Evolutionary conservation across 2,113 vertebrate genomes (phyloP).

Genomic region (Plectropomus leopardus): DNA sequence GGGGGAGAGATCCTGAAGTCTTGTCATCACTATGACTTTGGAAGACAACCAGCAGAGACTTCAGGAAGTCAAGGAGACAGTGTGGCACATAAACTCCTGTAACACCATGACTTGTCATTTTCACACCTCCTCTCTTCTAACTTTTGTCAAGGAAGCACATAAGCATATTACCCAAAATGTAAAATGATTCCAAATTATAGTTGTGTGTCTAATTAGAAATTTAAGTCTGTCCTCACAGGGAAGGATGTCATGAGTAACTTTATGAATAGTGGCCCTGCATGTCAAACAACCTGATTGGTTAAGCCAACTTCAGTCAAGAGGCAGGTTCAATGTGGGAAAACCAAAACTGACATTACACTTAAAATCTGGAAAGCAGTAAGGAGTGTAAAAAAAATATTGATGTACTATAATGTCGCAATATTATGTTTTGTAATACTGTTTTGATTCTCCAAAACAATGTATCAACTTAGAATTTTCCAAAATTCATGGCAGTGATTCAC

Average conservation of each 20-base stretch:
- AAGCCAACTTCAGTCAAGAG: background rate
- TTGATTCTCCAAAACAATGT: too few species aligned
- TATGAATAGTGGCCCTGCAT: background rate
- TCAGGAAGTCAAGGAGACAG: background rate
- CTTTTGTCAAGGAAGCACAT: too few species aligned
- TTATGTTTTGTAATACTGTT: too few species aligned
- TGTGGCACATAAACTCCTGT: background rate
- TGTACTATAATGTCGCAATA: too few species aligned
- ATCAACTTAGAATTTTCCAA: too few species aligned
- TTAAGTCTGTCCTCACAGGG: background rate
- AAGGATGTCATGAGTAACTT: background rate
- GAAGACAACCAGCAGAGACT: background rate
- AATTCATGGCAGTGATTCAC: too few species aligned
- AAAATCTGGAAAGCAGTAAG: background rate
- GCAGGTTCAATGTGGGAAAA: too few species aligned
- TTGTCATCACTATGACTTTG: slow-evolving; percentile 4
- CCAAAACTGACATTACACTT: background rate
- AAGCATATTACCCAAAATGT: background rate
- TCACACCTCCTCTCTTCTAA: too few species aligned
- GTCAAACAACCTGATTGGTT: background rate
- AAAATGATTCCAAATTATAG: background rate
- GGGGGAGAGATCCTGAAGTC: slow-evolving; percentile 8
- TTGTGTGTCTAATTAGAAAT: background rate
- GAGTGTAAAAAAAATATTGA: too few species aligned
- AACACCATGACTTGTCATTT: background rate